A percentile compares a stretch with the other conserved stretches of the same genome.
These are phyloP conservation scores for Andricus grossulariae DNA, from an alignment of 1,140 invertebrate species.

Conservation along the genomic window DNA sequence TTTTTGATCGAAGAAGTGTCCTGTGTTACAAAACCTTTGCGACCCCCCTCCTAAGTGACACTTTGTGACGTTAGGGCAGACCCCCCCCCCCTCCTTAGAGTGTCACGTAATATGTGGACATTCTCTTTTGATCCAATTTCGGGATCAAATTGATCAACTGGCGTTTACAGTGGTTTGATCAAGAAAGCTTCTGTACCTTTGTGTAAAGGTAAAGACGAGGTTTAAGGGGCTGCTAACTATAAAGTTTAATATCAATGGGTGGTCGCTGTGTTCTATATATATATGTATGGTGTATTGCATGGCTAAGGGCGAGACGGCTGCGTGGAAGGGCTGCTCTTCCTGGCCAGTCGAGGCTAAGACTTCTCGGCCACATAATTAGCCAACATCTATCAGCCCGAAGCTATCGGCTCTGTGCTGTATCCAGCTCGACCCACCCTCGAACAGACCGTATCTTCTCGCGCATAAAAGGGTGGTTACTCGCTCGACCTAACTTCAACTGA, in stretches of 20 bases:
- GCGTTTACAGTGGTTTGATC: background rate
- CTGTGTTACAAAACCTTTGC: too few species aligned
- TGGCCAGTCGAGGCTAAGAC: conserved; percentile 62
- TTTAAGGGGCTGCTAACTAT: conserved; percentile 9
- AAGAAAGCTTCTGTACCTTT: too few species aligned
- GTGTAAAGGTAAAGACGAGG: background rate
- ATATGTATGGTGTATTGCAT: conserved; percentile 51
- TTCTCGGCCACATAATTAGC: conserved; percentile 75
- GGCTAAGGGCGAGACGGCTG: conserved; percentile 56
- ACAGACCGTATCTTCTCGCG: conserved; percentile 53
- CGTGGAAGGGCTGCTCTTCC: conserved; percentile 63
- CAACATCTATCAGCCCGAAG: conserved; percentile 76
- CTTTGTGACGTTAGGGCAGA: too few species aligned
- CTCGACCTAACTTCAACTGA: background rate
- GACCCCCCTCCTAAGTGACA: too few species aligned
- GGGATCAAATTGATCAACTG: too few species aligned
- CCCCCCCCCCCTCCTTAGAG: too few species aligned
- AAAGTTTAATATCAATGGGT: conserved; percentile 43
- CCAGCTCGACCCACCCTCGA: conserved; percentile 65
- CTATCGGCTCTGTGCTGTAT: conserved; percentile 71
- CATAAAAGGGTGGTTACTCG: conserved; percentile 52
- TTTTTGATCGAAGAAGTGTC: too few species aligned
- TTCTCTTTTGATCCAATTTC: too few species aligned
- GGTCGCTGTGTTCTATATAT: conserved; percentile 45
- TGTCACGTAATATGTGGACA: too few species aligned